These are phyloP conservation scores for Microdon myrmicae DNA, from an alignment of 2,888 invertebrate genomes.

Conservation along the genomic window DNA sequence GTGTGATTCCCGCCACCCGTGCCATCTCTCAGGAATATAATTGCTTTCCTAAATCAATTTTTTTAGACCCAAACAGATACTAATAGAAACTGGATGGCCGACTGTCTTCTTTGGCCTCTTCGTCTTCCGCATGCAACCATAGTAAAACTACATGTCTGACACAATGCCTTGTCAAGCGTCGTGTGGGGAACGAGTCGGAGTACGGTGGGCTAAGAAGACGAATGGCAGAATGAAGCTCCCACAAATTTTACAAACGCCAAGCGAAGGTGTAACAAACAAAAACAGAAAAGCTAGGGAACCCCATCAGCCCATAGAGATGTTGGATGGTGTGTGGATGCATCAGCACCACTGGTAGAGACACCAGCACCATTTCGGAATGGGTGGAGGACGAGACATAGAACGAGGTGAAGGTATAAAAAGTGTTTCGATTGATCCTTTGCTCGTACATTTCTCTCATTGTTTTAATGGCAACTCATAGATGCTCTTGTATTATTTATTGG, in stretches of 20 bases:
- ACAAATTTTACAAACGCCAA: slow-evolving; percentile 49
- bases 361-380: slow-evolving; percentile 36
- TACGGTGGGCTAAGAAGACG: slow-evolving; percentile 15
- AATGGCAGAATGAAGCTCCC: slow-evolving; percentile 42
- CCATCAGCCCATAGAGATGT: slow-evolving; percentile 21
- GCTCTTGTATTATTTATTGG: slow-evolving; percentile 52
- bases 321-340: slow-evolving; percentile 15
- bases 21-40: slow-evolving; percentile 36
- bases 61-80: slow-evolving; percentile 38
- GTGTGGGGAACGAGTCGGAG: slow-evolving; percentile 31
- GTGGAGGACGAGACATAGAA: slow-evolving; percentile 34
- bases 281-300: slow-evolving; percentile 24
- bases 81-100: slow-evolving; percentile 48
- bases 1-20: slow-evolving; percentile 12
- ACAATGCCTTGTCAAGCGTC: slow-evolving; percentile 37
- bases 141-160: slow-evolving; percentile 50
- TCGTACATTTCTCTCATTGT: slow-evolving; percentile 52
- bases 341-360: slow-evolving; percentile 17
- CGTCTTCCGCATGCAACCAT: slow-evolving; percentile 39
- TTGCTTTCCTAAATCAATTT: slow-evolving; percentile 50
- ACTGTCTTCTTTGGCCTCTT: slow-evolving; percentile 21
- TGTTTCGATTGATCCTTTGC: slow-evolving; percentile 36
- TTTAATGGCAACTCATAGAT: slow-evolving; percentile 51
- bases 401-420: slow-evolving; percentile 29
- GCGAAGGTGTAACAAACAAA: slow-evolving; percentile 39